These are phyloP conservation scores for Cabera pusaria DNA, from an alignment of 2,888 invertebrate species.

Conservation along the genomic window DNA sequence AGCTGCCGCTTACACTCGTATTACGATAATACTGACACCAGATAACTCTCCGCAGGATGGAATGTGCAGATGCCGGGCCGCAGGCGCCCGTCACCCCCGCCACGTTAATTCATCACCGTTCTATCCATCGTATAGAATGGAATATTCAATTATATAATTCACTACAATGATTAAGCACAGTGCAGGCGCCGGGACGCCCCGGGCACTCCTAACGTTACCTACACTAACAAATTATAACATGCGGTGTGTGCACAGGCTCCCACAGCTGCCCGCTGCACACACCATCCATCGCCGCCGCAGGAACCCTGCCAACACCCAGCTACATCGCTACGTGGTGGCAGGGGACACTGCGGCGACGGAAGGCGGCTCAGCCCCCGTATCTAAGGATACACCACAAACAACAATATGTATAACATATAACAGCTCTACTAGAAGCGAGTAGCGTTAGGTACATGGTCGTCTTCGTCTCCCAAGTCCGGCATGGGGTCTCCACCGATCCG, in stretches of 20 bases:
- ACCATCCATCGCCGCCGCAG: constrained; percentile 36
- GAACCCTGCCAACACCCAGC: constrained; percentile 3
- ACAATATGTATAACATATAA: constrained; percentile 67
- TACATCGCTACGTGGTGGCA: no score
- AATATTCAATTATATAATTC: constrained; percentile 73
- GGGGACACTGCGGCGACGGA: constrained; percentile 34
- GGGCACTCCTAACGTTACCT: constrained; percentile 48
- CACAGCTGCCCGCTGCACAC: constrained; percentile 32
- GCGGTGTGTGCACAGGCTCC: constrained; percentile 42
- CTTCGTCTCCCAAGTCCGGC: constrained; percentile 58
- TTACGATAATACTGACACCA: constrained; percentile 83
- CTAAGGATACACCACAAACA: constrained; percentile 63
- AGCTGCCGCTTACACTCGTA: constrained; percentile 80
- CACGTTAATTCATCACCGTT: constrained; percentile 70
- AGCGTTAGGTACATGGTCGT: constrained; percentile 68
- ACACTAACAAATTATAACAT: constrained; percentile 73
- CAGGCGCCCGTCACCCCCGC: constrained; percentile 61
- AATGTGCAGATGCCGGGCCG: constrained; percentile 70
- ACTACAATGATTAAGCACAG: constrained; percentile 67
- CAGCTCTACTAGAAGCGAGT: constrained; percentile 72
- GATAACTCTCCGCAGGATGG: constrained; percentile 76
- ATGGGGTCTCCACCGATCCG: constrained; percentile 45
- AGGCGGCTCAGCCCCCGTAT: constrained; percentile 46
- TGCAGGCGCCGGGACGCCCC: constrained; percentile 38
- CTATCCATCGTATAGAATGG: constrained; percentile 68